Percentiles rank a stretch among this genome's conserved stretches.
These are phyloP conservation scores for Poecilia latipinna DNA, from an alignment of 2,113 vertebrate genomes.

Conservation along the genomic window DNA sequence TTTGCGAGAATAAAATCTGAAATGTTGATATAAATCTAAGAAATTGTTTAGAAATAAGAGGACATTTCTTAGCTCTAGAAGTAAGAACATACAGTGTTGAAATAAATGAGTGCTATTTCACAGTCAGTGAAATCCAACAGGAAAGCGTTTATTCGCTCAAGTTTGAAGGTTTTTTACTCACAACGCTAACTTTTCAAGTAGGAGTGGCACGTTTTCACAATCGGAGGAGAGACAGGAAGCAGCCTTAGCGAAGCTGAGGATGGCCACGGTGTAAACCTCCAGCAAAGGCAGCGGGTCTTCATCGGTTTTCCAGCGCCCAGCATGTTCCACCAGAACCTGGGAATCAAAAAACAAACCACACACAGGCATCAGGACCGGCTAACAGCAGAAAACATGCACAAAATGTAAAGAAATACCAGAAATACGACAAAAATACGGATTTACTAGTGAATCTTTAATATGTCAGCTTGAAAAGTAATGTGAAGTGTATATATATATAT, in stretches of 20 bases:
- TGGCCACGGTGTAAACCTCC: slow-evolving; percentile 95
- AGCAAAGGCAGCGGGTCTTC: slow-evolving; percentile 94
- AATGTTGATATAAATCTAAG: too few relatives aligned
- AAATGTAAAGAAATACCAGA: background rate
- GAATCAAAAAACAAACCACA: slow-evolving; percentile 25
- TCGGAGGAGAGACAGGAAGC: slow-evolving; percentile 91
- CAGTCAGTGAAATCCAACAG: too few relatives aligned
- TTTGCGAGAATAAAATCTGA: too few relatives aligned
- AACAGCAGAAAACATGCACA: background rate
- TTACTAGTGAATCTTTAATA: too few relatives aligned
- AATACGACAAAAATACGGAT: background rate
- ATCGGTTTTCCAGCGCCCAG: slow-evolving; percentile 93
- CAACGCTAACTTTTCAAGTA: slow-evolving; percentile 97
- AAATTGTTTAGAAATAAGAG: too few relatives aligned
- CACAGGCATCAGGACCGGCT: background rate
- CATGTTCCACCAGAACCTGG: slow-evolving; percentile 96
- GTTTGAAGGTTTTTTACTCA: slow-evolving; percentile 79
- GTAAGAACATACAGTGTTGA: too few relatives aligned
- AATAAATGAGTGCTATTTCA: too few relatives aligned
- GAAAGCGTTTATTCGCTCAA: background rate
- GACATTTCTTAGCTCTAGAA: too few relatives aligned
- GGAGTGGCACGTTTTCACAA: slow-evolving; percentile 96
- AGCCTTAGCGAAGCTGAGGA: slow-evolving; percentile 93
- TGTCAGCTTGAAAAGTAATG: too few relatives aligned
- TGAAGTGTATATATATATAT: too few relatives aligned